phyloP scores from a whole-genome alignment of 2,888 invertebrate species.

The Bursaphelenchus okinawaensis region DNA sequence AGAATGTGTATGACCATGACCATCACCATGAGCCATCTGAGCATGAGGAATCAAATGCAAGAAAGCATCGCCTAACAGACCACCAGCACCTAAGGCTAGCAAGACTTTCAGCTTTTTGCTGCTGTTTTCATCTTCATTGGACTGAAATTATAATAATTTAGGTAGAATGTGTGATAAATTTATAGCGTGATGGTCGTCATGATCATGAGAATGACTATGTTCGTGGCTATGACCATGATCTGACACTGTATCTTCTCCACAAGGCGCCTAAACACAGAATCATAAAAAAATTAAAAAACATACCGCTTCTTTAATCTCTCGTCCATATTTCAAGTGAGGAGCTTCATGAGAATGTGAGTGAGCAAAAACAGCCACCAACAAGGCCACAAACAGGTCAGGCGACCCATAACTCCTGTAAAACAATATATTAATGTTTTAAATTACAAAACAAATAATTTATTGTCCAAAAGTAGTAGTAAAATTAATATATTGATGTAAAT shows the following conservation, averaged over 20 bases:
- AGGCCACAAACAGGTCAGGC: not conserved
- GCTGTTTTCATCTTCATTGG: conserved; percentile 46
- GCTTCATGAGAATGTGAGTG: conserved; percentile 41
- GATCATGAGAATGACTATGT: too few species aligned
- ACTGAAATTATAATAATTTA: conserved; percentile 38
- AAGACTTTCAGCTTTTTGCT: conserved; percentile 60
- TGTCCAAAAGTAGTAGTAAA: too few species aligned
- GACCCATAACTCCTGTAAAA: too few species aligned
- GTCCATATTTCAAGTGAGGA: conserved; percentile 49
- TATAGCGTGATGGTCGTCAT: conserved; percentile 30
- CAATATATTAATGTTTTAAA: too few species aligned
- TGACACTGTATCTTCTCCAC: conserved; percentile 21
- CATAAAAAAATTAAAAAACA: too few species aligned
- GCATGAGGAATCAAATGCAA: conserved; percentile 97
- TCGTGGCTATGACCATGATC: conserved; percentile 37
- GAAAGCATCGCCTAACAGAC: conserved; percentile 90
- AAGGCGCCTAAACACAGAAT: conserved; percentile 10
- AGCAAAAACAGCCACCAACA: conserved; percentile 5
- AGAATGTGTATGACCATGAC: conserved; percentile 58
- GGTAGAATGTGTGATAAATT: conserved; percentile 20
- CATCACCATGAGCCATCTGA: conserved; percentile 67
- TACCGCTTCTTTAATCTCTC: conserved; percentile 50
- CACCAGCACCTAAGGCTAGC: conserved; percentile 87
- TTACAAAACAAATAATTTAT: not conserved
- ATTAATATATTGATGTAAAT: not conserved